Conservation (phyloP, 2,888 invertebrate species). For the Bruchidius siliquastri region DNA sequence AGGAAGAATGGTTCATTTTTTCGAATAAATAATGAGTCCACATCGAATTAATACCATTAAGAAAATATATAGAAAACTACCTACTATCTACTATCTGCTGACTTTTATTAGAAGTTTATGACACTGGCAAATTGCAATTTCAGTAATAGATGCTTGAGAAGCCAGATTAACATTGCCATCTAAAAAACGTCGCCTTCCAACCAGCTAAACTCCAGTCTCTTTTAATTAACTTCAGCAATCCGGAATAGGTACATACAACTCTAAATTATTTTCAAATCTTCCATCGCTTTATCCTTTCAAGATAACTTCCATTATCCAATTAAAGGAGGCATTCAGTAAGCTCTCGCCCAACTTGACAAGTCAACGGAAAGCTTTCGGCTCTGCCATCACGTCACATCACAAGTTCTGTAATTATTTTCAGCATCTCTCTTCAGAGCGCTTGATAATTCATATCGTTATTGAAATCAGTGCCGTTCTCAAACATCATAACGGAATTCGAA, state of each 20-base stretch:
- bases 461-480: no score
- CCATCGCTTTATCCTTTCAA: background rate
- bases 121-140: background rate
- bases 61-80: no score
- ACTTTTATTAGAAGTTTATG: background rate
- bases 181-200: background rate
- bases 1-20: no score
- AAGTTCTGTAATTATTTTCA: background rate
- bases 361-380: background rate
- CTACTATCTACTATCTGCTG: no score
- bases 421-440: background rate
- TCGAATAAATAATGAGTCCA: no score
- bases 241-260: background rate
- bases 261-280: background rate
- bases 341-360: background rate
- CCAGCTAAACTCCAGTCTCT: background rate
- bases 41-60: no score
- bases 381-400: background rate
- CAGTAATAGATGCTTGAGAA: background rate
- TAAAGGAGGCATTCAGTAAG: background rate
- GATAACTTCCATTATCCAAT: background rate
- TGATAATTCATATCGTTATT: background rate
- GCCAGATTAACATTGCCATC: background rate
- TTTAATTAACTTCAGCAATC: background rate
- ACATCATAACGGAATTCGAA: no score